A percentile compares a stretch with the other conserved stretches of the same genome.
phyloP scores from a whole-genome alignment of 2,888 invertebrate species.

The Marasmarcha lunaedactyla region DNA sequence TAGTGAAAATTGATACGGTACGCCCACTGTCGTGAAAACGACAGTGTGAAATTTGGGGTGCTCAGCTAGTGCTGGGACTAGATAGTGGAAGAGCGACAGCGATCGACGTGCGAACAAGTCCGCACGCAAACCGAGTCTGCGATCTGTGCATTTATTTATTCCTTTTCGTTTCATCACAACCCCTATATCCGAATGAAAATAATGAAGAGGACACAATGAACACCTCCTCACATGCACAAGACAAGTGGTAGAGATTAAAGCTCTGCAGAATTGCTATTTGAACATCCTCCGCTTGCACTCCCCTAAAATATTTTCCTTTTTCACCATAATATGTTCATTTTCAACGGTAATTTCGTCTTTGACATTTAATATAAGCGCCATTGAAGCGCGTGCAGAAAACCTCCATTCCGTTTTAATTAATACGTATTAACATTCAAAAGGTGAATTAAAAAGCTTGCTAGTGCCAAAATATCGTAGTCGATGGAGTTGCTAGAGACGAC shows the following conservation, averaged over 20 bases:
- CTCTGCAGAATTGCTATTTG: neutral
- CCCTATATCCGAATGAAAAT: neutral
- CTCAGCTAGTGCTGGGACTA: too few relatives aligned
- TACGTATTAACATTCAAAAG: neutral
- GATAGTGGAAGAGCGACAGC: too few relatives aligned
- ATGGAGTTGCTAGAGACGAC: too few relatives aligned
- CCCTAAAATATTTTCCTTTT: neutral
- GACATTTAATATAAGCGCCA: neutral
- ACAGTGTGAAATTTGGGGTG: too few relatives aligned
- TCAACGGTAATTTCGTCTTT: neutral
- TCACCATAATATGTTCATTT: neutral
- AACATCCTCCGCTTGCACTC: neutral
- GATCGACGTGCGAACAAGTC: too few relatives aligned
- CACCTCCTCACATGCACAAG: neutral
- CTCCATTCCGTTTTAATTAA: neutral
- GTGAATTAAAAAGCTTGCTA: neutral
- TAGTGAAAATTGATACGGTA: too few relatives aligned
- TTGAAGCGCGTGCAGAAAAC: neutral
- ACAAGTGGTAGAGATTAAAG: neutral
- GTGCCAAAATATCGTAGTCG: neutral
- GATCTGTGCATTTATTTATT: too few relatives aligned
- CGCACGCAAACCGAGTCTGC: too few relatives aligned
- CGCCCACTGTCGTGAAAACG: too few relatives aligned
- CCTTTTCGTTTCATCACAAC: too few relatives aligned
- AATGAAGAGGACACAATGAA: neutral